These are phyloP conservation scores for Drosophila guanche DNA, from an alignment of 1,140 invertebrate species.

Conservation along the genomic window DNA sequence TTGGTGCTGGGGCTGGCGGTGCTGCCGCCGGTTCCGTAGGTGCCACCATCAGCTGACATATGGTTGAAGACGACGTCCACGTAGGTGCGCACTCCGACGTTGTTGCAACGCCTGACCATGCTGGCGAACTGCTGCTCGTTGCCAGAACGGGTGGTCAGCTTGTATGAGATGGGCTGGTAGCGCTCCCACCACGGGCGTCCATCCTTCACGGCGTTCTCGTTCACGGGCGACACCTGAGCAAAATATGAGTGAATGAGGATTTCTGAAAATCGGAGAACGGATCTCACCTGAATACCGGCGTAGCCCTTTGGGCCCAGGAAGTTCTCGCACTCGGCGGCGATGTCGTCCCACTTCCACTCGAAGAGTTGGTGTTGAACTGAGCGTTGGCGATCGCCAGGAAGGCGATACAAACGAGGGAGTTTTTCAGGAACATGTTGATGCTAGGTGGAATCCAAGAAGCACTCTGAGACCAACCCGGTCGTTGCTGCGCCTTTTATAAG, in stretches of 20 bases:
- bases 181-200: conserved; percentile 91
- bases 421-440: conserved; percentile 57
- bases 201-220: conserved; percentile 67
- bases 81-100: conserved; percentile 90
- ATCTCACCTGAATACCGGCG: conserved; percentile 89
- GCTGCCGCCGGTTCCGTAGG: conserved; percentile 86
- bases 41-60: conserved; percentile 87
- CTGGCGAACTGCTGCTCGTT: conserved; percentile 87
- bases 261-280: too few species aligned
- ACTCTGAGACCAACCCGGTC: conserved; percentile 32
- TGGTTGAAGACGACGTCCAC: conserved; percentile 92
- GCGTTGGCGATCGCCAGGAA: conserved; percentile 54
- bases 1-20: conserved; percentile 84
- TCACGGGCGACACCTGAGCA: conserved; percentile 71
- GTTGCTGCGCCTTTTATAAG: conserved; percentile 43
- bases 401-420: conserved; percentile 40
- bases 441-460: conserved; percentile 28
- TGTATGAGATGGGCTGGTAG: conserved; percentile 95
- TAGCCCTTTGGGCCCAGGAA: conserved; percentile 90
- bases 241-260: too few species aligned
- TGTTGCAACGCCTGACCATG: conserved; percentile 90
- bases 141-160: conserved; percentile 90
- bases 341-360: conserved; percentile 94
- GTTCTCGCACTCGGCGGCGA: conserved; percentile 92
- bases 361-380: conserved; percentile 85